Percentiles rank a stretch among this genome's conserved stretches.
Evolutionary conservation across 2,113 vertebrate species (phyloP).

Genomic region (Macquaria ambigua): DNA sequence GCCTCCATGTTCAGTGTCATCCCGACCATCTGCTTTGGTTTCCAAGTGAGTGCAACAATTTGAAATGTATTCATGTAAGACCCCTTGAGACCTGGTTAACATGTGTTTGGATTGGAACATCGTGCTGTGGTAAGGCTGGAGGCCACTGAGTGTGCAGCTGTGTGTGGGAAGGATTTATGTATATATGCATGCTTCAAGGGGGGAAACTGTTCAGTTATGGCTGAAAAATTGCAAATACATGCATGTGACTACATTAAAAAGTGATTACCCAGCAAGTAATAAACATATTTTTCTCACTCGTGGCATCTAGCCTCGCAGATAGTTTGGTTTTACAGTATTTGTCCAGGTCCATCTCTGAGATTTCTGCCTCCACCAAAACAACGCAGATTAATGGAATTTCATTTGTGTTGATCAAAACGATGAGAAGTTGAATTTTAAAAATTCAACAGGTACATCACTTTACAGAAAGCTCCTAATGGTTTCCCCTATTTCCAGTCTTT

Average conservation of each 20-base stretch:
- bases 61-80: background rate
- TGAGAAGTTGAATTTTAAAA: background rate
- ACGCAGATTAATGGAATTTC: too few relatives aligned
- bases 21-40: conserved; percentile 97
- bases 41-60: conserved; percentile 88
- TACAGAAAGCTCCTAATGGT: too few relatives aligned
- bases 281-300: background rate
- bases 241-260: background rate
- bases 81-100: conserved; percentile 9
- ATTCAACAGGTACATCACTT: too few relatives aligned
- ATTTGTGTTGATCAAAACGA: too few relatives aligned
- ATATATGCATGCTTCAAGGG: background rate
- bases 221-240: background rate
- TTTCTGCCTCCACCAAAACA: too few relatives aligned
- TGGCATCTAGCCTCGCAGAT: background rate
- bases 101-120: conserved; percentile 7
- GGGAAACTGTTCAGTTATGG: background rate
- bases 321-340: background rate
- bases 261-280: background rate
- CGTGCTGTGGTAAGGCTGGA: conserved; percentile 3
- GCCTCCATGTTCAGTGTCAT: conserved; percentile 89
- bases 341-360: background rate
- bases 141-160: background rate
- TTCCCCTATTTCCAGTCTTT: background rate
- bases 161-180: background rate